Evolutionary conservation across 1,140 invertebrate species (phyloP).

Genomic region (Telenomus remus): DNA sequence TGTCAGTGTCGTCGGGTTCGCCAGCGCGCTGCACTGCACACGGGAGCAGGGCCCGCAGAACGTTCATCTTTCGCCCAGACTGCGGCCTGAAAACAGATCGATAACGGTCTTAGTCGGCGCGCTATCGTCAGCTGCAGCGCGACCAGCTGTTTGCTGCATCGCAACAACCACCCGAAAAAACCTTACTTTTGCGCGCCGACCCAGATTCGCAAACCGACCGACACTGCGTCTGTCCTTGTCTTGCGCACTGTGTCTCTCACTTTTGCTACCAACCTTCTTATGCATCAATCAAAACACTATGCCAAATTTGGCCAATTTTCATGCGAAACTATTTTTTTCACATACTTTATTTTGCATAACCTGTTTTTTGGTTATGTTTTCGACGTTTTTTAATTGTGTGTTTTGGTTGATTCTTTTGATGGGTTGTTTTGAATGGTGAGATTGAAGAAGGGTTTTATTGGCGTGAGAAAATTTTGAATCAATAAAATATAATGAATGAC

Average conservation of each 20-base stretch:
- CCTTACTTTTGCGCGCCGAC: slow-evolving; percentile 36
- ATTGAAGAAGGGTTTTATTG: too few species aligned
- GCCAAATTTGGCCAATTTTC: background rate
- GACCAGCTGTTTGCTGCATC: slow-evolving; percentile 49
- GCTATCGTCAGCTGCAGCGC: slow-evolving; percentile 33
- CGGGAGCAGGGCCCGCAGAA: slow-evolving; percentile 78
- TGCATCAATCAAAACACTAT: slow-evolving; percentile 1
- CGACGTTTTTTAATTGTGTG: too few species aligned
- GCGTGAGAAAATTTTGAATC: too few species aligned
- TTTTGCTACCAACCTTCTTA: background rate
- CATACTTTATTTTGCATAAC: too few species aligned
- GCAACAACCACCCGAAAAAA: slow-evolving; percentile 37
- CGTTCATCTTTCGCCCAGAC: slow-evolving; percentile 79
- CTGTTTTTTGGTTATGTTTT: too few species aligned
- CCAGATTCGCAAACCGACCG: slow-evolving; percentile 19
- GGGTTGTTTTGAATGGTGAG: too few species aligned
- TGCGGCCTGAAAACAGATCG: slow-evolving; percentile 70
- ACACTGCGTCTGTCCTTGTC: slow-evolving; percentile 5
- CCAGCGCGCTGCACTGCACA: slow-evolving; percentile 78
- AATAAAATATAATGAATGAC: too few species aligned
- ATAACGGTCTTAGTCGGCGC: slow-evolving; percentile 31
- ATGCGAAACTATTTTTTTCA: too few species aligned
- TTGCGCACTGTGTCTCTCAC: background rate
- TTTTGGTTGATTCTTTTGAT: too few species aligned
- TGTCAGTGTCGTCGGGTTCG: slow-evolving; percentile 74